Base-by-base conservation (phyloP, 2,888 invertebrate species). In the Smittia sp. region DNA sequence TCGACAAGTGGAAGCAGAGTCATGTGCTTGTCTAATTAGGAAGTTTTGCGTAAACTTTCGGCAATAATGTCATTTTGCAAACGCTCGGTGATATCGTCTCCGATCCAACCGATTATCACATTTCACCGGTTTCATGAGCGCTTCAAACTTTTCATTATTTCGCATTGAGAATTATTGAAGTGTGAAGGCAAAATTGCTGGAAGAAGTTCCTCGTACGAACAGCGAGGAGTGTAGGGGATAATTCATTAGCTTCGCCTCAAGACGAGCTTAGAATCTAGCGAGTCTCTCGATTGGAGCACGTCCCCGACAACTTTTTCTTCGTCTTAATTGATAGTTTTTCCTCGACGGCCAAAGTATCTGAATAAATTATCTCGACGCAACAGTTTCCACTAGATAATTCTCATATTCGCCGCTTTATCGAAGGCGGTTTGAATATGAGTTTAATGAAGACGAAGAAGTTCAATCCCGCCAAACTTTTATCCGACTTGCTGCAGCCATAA, bases 331-430 rank as follows among this genome's bases (percentile, higher is more conserved):
- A 46, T n/a, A 46, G 15, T n/a, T 46, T 46, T 46, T 46, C 46
- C n/a, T 46, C 46, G 6, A 11, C 46, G 46, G 15, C 46, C 4
- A 15, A 46, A 46, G 13, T 46, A 15, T 46, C n/a, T 46, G 46
- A 46, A 46, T n/a, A 46, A 46, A 46, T 46, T 46, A 46, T n/a
- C n/a, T 46, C n/a, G 32, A 32, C 32, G 46, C 46, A 46, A 46
- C 46, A 46, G 46, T 46, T 46, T 15, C 15, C 46, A n/a, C 46
- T 3, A 46, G 46, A 46, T 46, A 46, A 46, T 46, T 46, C n/a
- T 46, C 13, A 46, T 46, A 46, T 46, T 46, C 13, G n/a, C 46
- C 46, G 46, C 32, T 46, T 11, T n/a, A 46, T 32, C 32, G 46
- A 46, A 46, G n/a, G 46, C 13, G 46, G 46, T 6, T 39, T 6